These are phyloP conservation scores for Xylota sylvarum DNA, from an alignment of 2,888 invertebrate species.

Conservation along the genomic window DNA sequence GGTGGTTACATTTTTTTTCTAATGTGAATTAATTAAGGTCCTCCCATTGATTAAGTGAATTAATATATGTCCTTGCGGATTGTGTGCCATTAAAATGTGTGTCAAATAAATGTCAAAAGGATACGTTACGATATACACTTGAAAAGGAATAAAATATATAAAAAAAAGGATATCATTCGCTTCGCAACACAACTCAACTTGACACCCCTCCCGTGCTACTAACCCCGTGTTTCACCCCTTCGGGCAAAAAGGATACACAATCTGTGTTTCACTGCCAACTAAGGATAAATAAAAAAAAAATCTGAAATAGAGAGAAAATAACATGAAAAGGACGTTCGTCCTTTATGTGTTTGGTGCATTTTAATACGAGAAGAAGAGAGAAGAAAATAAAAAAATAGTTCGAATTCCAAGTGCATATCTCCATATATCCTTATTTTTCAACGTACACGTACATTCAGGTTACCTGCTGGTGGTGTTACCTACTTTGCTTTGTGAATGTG, in stretches of 20 bases:
- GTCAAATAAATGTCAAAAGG: slow-evolving; percentile 75
- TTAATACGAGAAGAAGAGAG: slow-evolving; percentile 13
- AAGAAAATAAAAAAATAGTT: slow-evolving; percentile 25
- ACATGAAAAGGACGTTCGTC: slow-evolving; percentile 54
- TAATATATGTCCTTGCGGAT: slow-evolving; percentile 30
- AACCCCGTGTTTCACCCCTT: slow-evolving; percentile 30
- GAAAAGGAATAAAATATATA: slow-evolving; percentile 54
- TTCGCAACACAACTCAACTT: slow-evolving; percentile 48
- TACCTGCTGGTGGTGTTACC: slow-evolving; percentile 45
- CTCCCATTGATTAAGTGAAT: slow-evolving; percentile 18
- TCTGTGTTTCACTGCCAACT: slow-evolving; percentile 71
- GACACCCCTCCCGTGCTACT: slow-evolving; percentile 31
- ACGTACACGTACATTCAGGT: slow-evolving; percentile 49
- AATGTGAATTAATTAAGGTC: slow-evolving; percentile 8
- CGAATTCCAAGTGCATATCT: slow-evolving; percentile 58
- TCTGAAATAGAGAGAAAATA: slow-evolving; percentile 26
- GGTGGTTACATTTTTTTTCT: background rate
- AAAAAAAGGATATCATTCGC: slow-evolving; percentile 68
- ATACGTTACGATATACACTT: slow-evolving; percentile 62
- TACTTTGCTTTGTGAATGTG: slow-evolving; percentile 72
- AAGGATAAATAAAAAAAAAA: slow-evolving; percentile 61
- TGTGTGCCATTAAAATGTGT: slow-evolving; percentile 66
- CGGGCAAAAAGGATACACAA: slow-evolving; percentile 69
- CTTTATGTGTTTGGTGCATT: slow-evolving; percentile 65
- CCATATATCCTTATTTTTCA: slow-evolving; percentile 22